A percentile compares a stretch with the other conserved stretches of the same genome.
phyloP scores from a whole-genome alignment of 2,113 vertebrate species.

The Desmodus rotundus region DNA sequence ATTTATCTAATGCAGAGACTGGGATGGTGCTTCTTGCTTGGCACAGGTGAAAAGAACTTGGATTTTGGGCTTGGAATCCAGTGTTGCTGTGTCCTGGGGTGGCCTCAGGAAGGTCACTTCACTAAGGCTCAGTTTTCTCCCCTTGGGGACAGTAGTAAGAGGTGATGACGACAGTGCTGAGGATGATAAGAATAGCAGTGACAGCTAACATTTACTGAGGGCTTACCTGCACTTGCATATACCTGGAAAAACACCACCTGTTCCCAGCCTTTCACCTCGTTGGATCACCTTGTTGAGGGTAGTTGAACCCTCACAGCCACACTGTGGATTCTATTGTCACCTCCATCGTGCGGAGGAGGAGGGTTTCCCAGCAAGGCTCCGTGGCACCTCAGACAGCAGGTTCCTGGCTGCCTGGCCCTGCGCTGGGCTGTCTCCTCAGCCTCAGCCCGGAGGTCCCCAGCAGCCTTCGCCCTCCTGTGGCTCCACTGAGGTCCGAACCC shows the following conservation, averaged over 20 bases:
- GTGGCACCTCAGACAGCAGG: neutral
- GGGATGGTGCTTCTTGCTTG: neutral
- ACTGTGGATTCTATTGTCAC: accelerated
- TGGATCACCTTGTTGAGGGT: neutral
- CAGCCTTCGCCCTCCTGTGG: neutral
- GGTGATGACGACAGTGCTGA: neutral
- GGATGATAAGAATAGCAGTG: neutral
- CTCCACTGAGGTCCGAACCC: neutral
- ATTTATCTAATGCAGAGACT: neutral
- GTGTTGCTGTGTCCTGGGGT: neutral
- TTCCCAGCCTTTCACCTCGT: neutral
- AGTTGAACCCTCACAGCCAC: neutral
- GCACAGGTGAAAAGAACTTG: neutral
- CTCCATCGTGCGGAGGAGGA: neutral
- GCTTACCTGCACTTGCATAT: neutral
- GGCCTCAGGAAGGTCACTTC: neutral
- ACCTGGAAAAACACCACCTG: neutral
- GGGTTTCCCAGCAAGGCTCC: neutral
- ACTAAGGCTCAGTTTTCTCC: neutral
- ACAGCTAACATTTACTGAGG: neutral
- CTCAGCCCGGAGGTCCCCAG: neutral
- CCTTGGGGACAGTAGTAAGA: neutral
- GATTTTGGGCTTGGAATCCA: neutral
- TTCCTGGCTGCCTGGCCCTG: neutral
- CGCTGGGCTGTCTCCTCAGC: neutral